A percentile compares a stretch with the other conserved stretches of the same genome.
phyloP scores from a whole-genome alignment of 2,797 vertebrate species.

The Centroberyx gerrardi region DNA sequence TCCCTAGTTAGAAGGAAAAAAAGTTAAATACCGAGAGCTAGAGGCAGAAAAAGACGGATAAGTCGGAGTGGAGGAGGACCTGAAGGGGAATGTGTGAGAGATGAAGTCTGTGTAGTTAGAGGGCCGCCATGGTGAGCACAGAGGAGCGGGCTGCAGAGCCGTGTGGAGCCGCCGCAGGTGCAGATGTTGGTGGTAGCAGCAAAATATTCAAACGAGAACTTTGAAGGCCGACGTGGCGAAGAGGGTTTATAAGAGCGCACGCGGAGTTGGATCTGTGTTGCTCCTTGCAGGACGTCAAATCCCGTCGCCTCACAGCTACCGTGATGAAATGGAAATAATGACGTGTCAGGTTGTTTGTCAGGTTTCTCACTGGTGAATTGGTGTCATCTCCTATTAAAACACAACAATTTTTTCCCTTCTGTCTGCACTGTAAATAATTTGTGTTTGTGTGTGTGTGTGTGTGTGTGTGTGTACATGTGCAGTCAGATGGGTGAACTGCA shows the following conservation, averaged over 20 bases:
- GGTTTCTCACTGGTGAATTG: conserved; percentile 60
- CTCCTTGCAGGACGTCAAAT: conserved; percentile 51
- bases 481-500: conserved; percentile 72
- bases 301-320: conserved; percentile 45
- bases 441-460: conserved; percentile 27
- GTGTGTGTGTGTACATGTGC: conserved; percentile 20
- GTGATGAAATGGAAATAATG: conserved; percentile 60
- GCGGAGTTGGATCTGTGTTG: conserved; percentile 30
- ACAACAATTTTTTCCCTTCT: conserved; percentile 47
- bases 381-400: conserved; percentile 63
- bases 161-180: conserved; percentile 54
- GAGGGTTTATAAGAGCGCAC: conserved; percentile 23
- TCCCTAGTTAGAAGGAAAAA: not conserved
- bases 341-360: conserved; percentile 33
- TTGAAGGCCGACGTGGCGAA: conserved; percentile 40
- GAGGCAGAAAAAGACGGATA: not conserved
- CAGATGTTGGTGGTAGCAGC: conserved; percentile 34
- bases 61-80: not conserved
- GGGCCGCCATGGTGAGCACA: conserved; percentile 63
- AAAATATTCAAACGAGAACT: conserved; percentile 63
- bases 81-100: conserved; percentile 37
- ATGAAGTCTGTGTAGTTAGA: conserved; percentile 54
- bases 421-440: conserved; percentile 12
- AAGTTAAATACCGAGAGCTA: not conserved
- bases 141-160: conserved; percentile 53